Evolutionary conservation across 2,888 invertebrate species (phyloP).

Genomic region (Platypus cylindrus): DNA sequence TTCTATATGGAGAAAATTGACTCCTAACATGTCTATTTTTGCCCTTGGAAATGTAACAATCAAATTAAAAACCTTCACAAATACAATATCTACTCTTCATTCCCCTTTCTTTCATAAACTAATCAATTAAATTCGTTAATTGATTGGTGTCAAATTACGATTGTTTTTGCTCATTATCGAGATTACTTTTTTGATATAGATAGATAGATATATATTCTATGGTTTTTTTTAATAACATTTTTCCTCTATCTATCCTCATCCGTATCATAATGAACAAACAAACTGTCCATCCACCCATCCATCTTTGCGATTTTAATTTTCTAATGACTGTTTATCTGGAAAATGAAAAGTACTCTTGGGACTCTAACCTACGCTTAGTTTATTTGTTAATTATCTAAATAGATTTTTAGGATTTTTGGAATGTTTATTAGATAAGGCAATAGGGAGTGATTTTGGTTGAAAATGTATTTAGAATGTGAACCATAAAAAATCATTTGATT

Average conservation of each 20-base stretch:
- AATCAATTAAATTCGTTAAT: no score
- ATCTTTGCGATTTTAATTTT: conserved; percentile 15
- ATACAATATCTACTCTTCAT: no score
- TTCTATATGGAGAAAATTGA: no score
- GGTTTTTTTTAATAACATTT: conserved; percentile 9
- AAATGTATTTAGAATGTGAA: no score
- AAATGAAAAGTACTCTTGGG: conserved; percentile 8
- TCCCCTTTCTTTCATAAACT: no score
- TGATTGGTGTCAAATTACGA: conserved; percentile 15
- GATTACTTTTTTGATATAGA: conserved; percentile 11
- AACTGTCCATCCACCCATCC: no score
- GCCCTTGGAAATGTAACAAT: no score
- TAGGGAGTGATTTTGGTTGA: no score
- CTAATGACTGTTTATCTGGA: conserved; percentile 9
- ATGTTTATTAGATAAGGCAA: no score
- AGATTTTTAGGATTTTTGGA: conserved; percentile 11
- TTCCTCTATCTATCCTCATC: conserved; percentile 5
- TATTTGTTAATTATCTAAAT: conserved; percentile 12
- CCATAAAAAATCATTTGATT: no score
- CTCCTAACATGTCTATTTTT: neutral
- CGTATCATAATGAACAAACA: conserved; percentile 11
- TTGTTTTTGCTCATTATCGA: conserved; percentile 15
- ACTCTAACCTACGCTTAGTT: conserved; percentile 1
- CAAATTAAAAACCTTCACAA: no score
- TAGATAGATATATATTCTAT: no score